These are phyloP conservation scores for Notoglanidium macrostoma DNA, from an alignment of 2,797 vertebrate genomes.

Conservation along the genomic window DNA sequence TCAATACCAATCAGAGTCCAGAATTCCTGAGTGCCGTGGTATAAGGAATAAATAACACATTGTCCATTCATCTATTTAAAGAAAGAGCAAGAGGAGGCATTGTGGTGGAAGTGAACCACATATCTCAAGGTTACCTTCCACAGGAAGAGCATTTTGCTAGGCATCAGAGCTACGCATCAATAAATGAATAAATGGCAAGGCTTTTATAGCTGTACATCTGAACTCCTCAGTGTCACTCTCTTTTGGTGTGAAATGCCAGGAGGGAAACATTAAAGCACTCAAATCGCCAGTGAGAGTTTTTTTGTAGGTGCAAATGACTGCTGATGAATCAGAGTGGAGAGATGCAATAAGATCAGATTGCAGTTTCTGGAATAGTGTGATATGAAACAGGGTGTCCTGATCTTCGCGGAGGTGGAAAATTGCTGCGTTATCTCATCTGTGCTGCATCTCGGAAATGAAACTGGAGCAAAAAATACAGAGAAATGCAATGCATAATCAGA, in stretches of 20 bases:
- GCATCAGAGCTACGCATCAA: background rate
- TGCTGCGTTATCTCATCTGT: conserved; percentile 16
- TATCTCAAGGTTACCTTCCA: background rate
- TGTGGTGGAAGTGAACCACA: background rate
- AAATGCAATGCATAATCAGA: background rate
- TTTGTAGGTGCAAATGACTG: conserved; percentile 6
- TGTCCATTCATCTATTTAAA: background rate
- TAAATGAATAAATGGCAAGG: conserved; percentile 10
- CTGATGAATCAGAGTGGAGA: conserved; percentile 1
- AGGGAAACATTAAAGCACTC: conserved; percentile 12
- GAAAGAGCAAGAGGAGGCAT: background rate
- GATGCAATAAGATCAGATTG: conserved; percentile 11
- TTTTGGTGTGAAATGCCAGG: background rate
- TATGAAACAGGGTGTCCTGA: conserved; percentile 16
- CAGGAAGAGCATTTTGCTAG: background rate
- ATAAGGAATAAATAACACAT: background rate
- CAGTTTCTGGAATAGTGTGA: conserved; percentile 13
- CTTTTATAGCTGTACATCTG: conserved; percentile 9
- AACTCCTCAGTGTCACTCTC: background rate
- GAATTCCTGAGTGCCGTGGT: background rate
- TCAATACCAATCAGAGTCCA: background rate
- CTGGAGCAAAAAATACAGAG: background rate
- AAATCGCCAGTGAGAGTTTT: background rate
- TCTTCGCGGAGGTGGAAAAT: conserved; percentile 20
- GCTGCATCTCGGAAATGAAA: conserved; percentile 1